These are phyloP conservation scores for Chouioia cunea DNA, from an alignment of 2,888 invertebrate genomes.

Conservation along the genomic window DNA sequence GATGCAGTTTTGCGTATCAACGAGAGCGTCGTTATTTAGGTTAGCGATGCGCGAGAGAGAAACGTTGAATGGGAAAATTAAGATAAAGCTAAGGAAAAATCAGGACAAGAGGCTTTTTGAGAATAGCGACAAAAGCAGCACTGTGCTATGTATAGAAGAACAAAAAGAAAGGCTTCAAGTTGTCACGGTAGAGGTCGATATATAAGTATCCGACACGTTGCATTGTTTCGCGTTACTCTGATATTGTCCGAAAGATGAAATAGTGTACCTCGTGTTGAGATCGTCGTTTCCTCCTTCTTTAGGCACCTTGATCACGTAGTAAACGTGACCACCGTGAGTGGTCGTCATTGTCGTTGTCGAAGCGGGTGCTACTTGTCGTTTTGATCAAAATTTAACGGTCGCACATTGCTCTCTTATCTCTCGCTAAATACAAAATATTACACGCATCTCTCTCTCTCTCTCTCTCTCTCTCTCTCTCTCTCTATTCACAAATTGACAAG, in stretches of 20 bases:
- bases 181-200: slow-evolving; percentile 32
- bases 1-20: too few species aligned
- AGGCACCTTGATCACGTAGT: slow-evolving; percentile 78
- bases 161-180: background rate
- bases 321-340: slow-evolving; percentile 77
- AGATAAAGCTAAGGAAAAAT: slow-evolving; percentile 20
- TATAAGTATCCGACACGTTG: slow-evolving; percentile 9
- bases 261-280: slow-evolving; percentile 62
- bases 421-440: too few species aligned
- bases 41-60: too few species aligned
- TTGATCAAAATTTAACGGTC: too few species aligned
- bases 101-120: slow-evolving; percentile 18
- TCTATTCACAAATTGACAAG: too few species aligned
- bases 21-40: too few species aligned
- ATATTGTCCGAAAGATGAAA: slow-evolving; percentile 1
- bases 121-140: background rate
- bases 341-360: slow-evolving; percentile 67
- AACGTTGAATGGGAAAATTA: too few species aligned
- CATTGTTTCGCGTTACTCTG: background rate
- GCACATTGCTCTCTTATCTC: too few species aligned
- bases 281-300: slow-evolving; percentile 61
- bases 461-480: too few species aligned
- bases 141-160: background rate
- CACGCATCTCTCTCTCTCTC: too few species aligned
- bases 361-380: too few species aligned